These are phyloP conservation scores for Phalangium opilio DNA, from an alignment of 2,888 invertebrate species.

Conservation along the genomic window DNA sequence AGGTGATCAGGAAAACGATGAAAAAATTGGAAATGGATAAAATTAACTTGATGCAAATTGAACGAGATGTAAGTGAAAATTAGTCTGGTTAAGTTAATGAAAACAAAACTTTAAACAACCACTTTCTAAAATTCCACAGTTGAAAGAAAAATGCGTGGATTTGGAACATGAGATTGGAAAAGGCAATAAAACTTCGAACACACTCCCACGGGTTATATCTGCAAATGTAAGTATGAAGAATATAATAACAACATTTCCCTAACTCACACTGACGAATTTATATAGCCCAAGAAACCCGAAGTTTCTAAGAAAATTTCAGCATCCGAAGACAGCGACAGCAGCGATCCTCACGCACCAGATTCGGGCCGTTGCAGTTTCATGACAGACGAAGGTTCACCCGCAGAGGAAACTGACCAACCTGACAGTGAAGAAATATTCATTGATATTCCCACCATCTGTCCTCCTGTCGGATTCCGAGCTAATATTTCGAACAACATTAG, in stretches of 20 bases:
- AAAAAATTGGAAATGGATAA: constrained; percentile 24
- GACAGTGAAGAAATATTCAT: constrained; percentile 20
- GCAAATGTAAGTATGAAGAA: no score
- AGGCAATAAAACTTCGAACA: no score
- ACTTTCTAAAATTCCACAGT: no score
- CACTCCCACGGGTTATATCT: no score
- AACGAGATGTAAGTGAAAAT: constrained; percentile 41
- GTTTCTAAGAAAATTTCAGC: constrained; percentile 5
- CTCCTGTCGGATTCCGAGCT: constrained; percentile 16
- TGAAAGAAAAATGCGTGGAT: constrained; percentile 20
- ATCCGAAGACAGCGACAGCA: constrained; percentile 10
- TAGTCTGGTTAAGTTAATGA: no score
- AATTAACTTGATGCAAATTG: constrained; percentile 21
- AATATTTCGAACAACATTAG: constrained; percentile 1
- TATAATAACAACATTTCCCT: not conserved
- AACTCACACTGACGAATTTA: not conserved
- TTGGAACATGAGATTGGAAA: constrained; percentile 14
- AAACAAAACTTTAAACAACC: no score
- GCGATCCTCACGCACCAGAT: constrained; percentile 7
- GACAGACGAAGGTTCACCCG: constrained; percentile 8
- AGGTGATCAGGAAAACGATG: no score
- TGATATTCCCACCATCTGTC: constrained; percentile 20
- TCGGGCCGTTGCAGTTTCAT: constrained; percentile 9
- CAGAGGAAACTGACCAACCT: constrained; percentile 12
- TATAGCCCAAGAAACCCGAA: constrained; percentile 8